Evolutionary conservation across 1,140 invertebrate species (phyloP).

Genomic region (Campoletis sonorensis): DNA sequence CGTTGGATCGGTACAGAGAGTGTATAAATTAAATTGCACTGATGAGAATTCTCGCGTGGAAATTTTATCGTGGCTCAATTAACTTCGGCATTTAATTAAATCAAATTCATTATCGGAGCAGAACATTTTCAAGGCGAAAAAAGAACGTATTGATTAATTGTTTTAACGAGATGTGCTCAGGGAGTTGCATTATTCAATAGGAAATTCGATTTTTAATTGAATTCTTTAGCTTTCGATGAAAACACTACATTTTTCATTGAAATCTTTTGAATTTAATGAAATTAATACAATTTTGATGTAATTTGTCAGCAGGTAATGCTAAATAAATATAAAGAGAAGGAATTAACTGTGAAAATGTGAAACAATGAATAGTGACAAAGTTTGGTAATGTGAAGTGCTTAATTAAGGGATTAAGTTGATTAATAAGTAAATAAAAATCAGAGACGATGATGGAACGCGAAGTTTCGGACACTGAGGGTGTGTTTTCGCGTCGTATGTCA

Average conservation of each 20-base stretch:
- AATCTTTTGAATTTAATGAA: background rate
- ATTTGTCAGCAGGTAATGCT: no score
- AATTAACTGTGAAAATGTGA: background rate
- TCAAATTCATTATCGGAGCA: background rate
- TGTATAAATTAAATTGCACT: background rate
- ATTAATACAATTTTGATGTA: no score
- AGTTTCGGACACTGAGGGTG: conserved; percentile 70
- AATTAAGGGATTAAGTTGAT: background rate
- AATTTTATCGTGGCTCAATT: background rate
- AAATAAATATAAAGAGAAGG: no score
- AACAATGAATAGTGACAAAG: conserved; percentile 16
- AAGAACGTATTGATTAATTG: background rate
- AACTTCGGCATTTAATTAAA: background rate
- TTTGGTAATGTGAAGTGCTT: conserved; percentile 4
- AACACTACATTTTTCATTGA: background rate
- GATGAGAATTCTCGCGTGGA: background rate
- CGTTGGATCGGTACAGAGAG: background rate
- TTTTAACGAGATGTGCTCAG: no score
- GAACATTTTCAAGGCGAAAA: conserved; percentile 16
- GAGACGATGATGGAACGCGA: conserved; percentile 70
- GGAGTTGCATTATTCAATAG: no score
- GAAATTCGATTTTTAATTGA: background rate
- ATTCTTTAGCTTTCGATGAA: background rate
- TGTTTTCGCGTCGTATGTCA: conserved; percentile 69
- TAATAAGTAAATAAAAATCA: background rate